Percentiles rank a stretch among this genome's conserved stretches.
Evolutionary conservation across 2,113 vertebrate species (phyloP).

Genomic region (Platichthys flesus): DNA sequence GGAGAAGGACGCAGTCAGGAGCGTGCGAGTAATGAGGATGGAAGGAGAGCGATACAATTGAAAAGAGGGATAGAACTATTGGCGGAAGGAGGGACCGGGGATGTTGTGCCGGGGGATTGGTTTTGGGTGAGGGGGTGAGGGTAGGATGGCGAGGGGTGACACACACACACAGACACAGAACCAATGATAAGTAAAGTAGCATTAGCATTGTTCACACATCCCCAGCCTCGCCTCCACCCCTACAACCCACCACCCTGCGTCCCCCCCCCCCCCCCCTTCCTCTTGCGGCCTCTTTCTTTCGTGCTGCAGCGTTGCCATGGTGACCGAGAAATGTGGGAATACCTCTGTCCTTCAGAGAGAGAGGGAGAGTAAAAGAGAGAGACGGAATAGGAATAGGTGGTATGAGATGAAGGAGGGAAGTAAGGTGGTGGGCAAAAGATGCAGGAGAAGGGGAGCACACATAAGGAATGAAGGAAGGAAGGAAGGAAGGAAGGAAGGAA

Average conservation of each 20-base stretch:
- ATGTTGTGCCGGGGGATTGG: constrained; percentile 17
- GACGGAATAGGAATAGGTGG: constrained; percentile 31
- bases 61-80: constrained; percentile 25
- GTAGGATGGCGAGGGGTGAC: background rate
- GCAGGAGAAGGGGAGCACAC: background rate
- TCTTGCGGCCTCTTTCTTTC: constrained; percentile 74
- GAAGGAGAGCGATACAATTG: constrained; percentile 28
- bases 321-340: constrained; percentile 84
- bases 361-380: constrained; percentile 34
- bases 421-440: background rate
- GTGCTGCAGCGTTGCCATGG: constrained; percentile 85
- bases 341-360: constrained; percentile 86
- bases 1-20: constrained; percentile 43
- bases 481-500: background rate
- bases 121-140: background rate
- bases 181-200: constrained; percentile 75
- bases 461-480: background rate
- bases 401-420: constrained; percentile 10
- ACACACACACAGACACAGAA: constrained; percentile 46
- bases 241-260: background rate
- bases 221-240: constrained; percentile 29
- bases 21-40: constrained; percentile 36
- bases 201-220: constrained; percentile 80
- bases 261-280: constrained; percentile 51
- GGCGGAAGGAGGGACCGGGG: background rate